Conservation (phyloP, 2,113 vertebrate species). For the Ophthalmolycus amberensis region DNA sequence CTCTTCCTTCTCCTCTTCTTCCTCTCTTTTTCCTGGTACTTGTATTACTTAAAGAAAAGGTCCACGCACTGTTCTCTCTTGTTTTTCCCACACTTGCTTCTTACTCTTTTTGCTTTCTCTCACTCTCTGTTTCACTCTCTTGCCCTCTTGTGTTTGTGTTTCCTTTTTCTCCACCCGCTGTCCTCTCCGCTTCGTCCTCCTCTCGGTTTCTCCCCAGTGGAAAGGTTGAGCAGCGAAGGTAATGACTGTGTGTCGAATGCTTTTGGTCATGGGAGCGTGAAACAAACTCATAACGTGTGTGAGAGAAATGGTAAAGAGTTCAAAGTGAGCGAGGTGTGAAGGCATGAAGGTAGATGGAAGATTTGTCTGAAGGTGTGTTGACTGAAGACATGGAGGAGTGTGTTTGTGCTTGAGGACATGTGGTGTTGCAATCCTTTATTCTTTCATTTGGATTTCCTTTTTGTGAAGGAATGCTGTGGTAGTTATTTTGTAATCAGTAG, state of each 20-base stretch:
- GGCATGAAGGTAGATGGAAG: not conserved
- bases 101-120: constrained; percentile 51
- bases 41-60: constrained; percentile 46
- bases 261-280: constrained; percentile 52
- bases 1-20: constrained; percentile 12
- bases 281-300: constrained; percentile 42
- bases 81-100: constrained; percentile 53
- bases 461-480: constrained; percentile 12
- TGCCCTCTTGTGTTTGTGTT: constrained; percentile 53
- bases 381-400: not conserved
- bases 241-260: constrained; percentile 62
- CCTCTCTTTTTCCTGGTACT: constrained; percentile 38
- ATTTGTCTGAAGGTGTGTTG: constrained; percentile 32
- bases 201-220: constrained; percentile 74
- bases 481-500: constrained; percentile 6
- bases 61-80: constrained; percentile 70
- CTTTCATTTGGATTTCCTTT: not conserved
- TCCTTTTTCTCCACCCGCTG: constrained; percentile 28
- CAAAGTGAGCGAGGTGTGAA: constrained; percentile 6
- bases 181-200: constrained; percentile 54
- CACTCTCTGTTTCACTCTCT: constrained; percentile 56
- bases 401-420: constrained; percentile 25
- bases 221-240: constrained; percentile 76
- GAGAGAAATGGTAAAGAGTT: constrained; percentile 25
- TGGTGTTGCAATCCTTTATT: not conserved